Evolutionary conservation across 1,140 invertebrate species (phyloP), one percentile per base, ranked within the genome.

Genomic region (Agrypnia vestita): DNA sequence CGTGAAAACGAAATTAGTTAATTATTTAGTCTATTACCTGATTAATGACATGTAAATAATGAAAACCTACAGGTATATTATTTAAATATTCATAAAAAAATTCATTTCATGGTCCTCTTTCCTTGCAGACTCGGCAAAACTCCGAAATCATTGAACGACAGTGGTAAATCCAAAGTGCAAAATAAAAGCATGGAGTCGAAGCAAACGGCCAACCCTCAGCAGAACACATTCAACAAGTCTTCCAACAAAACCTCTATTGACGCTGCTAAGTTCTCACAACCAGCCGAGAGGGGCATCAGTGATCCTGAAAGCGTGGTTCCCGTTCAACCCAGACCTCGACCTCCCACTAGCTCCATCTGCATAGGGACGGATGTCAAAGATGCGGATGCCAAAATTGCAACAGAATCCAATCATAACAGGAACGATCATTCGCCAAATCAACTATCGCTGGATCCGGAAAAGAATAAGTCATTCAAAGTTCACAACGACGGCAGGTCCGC

Each of bases 91-190:
- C 1, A 51, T 51, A 51, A 51, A 51, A 51, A 3, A 3, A 3
- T 1, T 51, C 15, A 4, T n/a, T 11, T 6, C 10, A 61, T 61
- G 3, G 3, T 61, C 35, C 13, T 3, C 4, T 35, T 47, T 71
- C n/a, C 43, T 80, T 82, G 13, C 74, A 82, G 81, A 76, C 75
- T 77, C 44, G 73, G 67, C 17, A 82, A 80, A 46, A 72, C 51
- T 44, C 67, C 62, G 43, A 77, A 76, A 35, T n/a, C 43, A 21
- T 25, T 21, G 19, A 73, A 47, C 47, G 71, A 78, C 46, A 51
- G 67, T n/a, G 17, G 15, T n/a, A 81, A 81, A 64, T 53, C 59
- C 8, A 64, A 77, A 64, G 8, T 71, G 11, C 51, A 74, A n/a
- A 19, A 7, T 21, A 82, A 82, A 62, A 56, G 53, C 11, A 4